These are phyloP conservation scores for Oncorhynchus keta DNA, from an alignment of 2,113 vertebrate species.

Conservation along the genomic window DNA sequence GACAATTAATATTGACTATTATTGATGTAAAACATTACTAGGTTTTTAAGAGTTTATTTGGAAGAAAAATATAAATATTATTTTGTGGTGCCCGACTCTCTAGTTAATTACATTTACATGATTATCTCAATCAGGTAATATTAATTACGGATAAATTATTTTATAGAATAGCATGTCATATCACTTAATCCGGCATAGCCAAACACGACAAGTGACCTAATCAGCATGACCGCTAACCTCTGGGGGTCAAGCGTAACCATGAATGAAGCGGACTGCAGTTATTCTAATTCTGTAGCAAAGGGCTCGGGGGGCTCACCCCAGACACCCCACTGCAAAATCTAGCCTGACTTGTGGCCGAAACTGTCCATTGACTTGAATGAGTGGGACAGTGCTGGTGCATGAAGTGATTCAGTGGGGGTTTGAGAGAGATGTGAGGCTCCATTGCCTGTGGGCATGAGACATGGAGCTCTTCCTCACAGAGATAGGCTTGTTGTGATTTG, in stretches of 20 bases:
- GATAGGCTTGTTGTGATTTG: constrained; percentile 2
- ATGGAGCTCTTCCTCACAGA: constrained; percentile 5
- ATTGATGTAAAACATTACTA: no score
- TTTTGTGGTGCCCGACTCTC: no score
- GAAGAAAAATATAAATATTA: no score
- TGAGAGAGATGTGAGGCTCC: constrained; percentile 3
- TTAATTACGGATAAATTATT: no score
- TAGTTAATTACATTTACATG: no score
- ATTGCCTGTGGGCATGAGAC: constrained; percentile 10
- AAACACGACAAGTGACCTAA: not conserved
- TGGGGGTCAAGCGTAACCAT: constrained; percentile 4
- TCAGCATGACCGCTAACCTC: not conserved
- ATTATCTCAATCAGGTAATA: no score
- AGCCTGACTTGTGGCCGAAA: constrained; percentile 18
- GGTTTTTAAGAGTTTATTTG: no score
- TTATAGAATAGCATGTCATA: no score
- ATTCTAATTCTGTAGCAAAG: constrained; percentile 20
- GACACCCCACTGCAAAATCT: not conserved
- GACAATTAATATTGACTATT: no score
- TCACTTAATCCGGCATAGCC: no score
- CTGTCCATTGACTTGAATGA: constrained; percentile 26
- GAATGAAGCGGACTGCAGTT: constrained; percentile 23
- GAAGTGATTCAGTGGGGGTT: constrained; percentile 2
- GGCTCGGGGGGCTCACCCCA: constrained; percentile 1
- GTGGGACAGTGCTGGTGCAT: constrained; percentile 1